Evolutionary conservation across 2,888 invertebrate genomes (phyloP), one percentile per base, ranked within the genome.

Genomic region (Aspidiotus destructor): DNA sequence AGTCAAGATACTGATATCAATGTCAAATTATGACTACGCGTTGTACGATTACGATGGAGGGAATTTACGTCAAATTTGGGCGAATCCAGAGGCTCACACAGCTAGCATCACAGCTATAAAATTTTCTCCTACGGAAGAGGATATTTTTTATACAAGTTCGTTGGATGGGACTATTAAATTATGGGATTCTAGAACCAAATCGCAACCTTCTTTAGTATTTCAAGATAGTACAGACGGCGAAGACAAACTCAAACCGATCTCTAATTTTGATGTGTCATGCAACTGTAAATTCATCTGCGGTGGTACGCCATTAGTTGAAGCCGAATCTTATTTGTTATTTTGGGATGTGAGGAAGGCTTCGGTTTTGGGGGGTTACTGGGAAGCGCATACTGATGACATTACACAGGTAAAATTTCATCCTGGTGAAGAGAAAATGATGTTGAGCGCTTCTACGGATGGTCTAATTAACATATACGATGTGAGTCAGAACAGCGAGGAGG

Each of bases 391-490:
- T 69, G 89, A 90, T 76, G 91, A 92, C 76, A 82, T 92, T 15
- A 88, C 89, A 8, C 84, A 86, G 79, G 81, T 89, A 0, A 81
- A 82, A 75, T 93, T 92, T 77, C 87, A 91, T 80, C 82, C 84
- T 65, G 77, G 75, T 8, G 83, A 87, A 75, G 78, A 82, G 3
- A 85, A 88, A 76, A 77, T 81, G 8, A 74, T 95, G 67, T 84
- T 86, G 13, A 84, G 90, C 0, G 89, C 91, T 0, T 87, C 91
- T 1, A 82, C 85, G 0, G 94, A 95, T 77, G 92, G 93, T 0
- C 80, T 95, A 15, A 83, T 94, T 1, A 94, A 94, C 78, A 75
- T 91, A 3, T 95, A 86, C 77, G 87, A 94, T 77, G 80, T 94
- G 28, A 81, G 82, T 62, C 82, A 91, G 75, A 74, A 79, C 0